Conservation (phyloP, 2,797 vertebrate genomes). For the Spondyliosoma cantharus region DNA sequence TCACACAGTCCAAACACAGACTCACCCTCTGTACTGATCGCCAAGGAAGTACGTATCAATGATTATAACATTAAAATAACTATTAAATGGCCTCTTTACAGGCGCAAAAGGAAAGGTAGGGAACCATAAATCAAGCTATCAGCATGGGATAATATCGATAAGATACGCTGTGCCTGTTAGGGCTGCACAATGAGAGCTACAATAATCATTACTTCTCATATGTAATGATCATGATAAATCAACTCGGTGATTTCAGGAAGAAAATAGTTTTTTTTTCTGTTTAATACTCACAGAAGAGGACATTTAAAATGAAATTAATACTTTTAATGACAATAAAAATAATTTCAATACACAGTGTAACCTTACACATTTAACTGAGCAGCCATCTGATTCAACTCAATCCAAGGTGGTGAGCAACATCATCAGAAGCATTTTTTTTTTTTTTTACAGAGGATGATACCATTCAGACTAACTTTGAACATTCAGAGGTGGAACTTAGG, state of each 20-base stretch:
- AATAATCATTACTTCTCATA: slow-evolving; percentile 2
- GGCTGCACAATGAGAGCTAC: slow-evolving; percentile 15
- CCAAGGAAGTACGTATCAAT: slow-evolving; percentile 69
- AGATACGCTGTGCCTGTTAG: slow-evolving; percentile 20
- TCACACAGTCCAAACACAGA: slow-evolving; percentile 71
- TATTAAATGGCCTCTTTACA: slow-evolving; percentile 71
- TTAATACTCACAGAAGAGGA: background rate
- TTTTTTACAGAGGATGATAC: background rate
- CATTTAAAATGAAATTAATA: background rate
- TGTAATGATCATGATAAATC: background rate
- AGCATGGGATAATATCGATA: slow-evolving; percentile 44
- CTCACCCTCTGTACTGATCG: slow-evolving; percentile 48
- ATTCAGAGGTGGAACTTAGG: background rate
- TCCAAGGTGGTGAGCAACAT: background rate
- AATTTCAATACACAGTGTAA: slow-evolving; percentile 1
- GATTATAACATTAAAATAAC: slow-evolving; percentile 65
- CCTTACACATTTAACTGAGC: background rate
- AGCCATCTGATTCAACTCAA: background rate
- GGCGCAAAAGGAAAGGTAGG: slow-evolving; percentile 36
- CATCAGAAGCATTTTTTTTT: background rate
- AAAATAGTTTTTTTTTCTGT: background rate
- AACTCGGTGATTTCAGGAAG: background rate
- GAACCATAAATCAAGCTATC: slow-evolving; percentile 57
- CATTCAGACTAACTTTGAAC: background rate
- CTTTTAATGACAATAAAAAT: background rate